These are phyloP conservation scores for Aspiorhynchus laticeps DNA, from an alignment of 2,113 vertebrate genomes.

Conservation along the genomic window DNA sequence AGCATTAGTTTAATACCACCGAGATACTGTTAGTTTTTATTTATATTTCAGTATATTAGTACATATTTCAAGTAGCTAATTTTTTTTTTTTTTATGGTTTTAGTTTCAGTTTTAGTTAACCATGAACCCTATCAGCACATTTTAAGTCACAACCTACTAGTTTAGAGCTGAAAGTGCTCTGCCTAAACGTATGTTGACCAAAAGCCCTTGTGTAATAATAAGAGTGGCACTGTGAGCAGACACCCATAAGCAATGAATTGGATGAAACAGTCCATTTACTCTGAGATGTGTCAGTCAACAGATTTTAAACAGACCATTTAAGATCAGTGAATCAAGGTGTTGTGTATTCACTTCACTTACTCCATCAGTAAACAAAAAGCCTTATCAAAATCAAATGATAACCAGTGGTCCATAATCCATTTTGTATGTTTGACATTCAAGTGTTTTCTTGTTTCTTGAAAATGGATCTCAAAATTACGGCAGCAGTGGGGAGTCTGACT, in stretches of 20 bases:
- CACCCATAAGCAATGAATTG: not conserved
- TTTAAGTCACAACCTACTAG: not conserved
- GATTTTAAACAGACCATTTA: constrained; percentile 2
- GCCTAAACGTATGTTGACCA: not conserved
- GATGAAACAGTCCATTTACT: not conserved
- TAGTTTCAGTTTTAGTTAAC: no score
- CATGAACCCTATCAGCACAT: not conserved
- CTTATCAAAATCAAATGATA: constrained; percentile 26
- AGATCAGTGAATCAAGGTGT: not conserved
- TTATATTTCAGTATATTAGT: no score
- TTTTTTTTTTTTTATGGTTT: no score
- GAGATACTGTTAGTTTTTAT: no score
- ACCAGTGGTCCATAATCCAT: constrained; percentile 45
- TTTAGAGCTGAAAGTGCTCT: not conserved
- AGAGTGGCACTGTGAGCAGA: not conserved
- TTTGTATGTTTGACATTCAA: constrained; percentile 31
- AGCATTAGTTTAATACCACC: no score
- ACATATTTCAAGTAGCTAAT: no score
- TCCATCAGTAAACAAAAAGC: constrained; percentile 44
- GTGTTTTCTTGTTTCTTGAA: constrained; percentile 48
- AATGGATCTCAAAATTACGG: constrained; percentile 45
- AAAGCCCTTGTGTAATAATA: not conserved
- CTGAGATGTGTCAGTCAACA: not conserved
- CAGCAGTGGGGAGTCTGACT: constrained; percentile 39
- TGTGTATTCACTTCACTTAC: constrained; percentile 18